A percentile compares a stretch with the other conserved stretches of the same genome.
phyloP scores from a whole-genome alignment of 2,797 vertebrate species.

The Caiman crocodilus region DNA sequence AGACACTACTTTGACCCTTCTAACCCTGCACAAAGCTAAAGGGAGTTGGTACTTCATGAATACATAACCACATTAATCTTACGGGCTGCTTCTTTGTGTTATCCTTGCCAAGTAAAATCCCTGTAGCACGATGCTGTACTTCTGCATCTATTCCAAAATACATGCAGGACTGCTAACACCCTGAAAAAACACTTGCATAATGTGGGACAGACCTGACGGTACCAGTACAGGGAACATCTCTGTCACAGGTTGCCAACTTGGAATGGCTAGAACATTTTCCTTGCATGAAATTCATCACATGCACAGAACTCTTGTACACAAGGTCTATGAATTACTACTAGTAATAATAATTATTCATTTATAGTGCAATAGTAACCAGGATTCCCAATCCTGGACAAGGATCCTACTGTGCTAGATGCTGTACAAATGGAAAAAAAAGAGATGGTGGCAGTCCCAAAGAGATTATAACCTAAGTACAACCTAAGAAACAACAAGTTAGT shows the following conservation, averaged over 20 bases:
- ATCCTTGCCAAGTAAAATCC: not conserved
- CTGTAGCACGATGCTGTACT: accelerated
- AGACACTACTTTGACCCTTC: not conserved
- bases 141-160: accelerated
- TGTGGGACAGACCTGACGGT: not conserved
- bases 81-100: not conserved
- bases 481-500: not conserved
- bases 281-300: not conserved
- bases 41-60: not conserved
- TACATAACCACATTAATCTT: not conserved
- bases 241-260: accelerated
- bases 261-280: not conserved
- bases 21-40: not conserved
- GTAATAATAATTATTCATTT: not conserved
- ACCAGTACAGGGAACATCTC: not conserved
- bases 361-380: not conserved
- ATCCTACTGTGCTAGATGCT: not conserved
- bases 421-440: not conserved
- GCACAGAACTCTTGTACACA: not conserved
- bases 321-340: not conserved
- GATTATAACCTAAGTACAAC: not conserved
- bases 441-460: not conserved
- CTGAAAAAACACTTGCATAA: not conserved
- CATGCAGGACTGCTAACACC: not conserved
- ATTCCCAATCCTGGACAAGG: not conserved